Conservation (phyloP, 2,113 vertebrate genomes). For the Coptodon bakossiorum region DNA sequence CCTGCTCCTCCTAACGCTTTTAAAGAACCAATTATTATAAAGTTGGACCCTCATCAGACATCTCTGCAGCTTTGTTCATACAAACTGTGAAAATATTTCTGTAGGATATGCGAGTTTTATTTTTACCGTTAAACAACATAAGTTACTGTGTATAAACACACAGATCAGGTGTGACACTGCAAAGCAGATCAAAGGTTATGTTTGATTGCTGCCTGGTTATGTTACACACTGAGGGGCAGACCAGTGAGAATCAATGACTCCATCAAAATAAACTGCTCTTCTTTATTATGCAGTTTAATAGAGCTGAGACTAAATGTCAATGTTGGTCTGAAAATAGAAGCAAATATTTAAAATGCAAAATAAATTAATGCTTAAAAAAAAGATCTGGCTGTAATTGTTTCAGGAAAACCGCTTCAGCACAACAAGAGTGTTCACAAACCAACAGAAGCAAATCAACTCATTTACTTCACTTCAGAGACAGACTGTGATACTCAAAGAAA, state of each 20-base stretch:
- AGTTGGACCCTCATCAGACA: background rate
- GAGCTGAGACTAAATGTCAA: background rate
- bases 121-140: rapidly evolving
- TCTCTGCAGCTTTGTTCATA: background rate
- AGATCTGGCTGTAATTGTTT: background rate
- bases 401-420: background rate
- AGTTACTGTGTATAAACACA: background rate
- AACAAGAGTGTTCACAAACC: background rate
- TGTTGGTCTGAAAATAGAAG: background rate
- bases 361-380: background rate
- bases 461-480: background rate
- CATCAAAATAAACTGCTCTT: background rate
- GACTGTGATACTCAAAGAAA: background rate
- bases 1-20: rapidly evolving
- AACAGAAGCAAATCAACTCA: background rate
- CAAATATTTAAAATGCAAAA: background rate
- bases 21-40: background rate
- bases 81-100: background rate
- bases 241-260: background rate
- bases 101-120: rapidly evolving
- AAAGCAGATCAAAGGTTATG: background rate
- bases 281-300: background rate
- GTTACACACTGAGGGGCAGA: background rate
- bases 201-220: background rate
- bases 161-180: background rate